Evolutionary conservation across 1,140 invertebrate genomes (phyloP).

Genomic region (Saccostrea echinata): DNA sequence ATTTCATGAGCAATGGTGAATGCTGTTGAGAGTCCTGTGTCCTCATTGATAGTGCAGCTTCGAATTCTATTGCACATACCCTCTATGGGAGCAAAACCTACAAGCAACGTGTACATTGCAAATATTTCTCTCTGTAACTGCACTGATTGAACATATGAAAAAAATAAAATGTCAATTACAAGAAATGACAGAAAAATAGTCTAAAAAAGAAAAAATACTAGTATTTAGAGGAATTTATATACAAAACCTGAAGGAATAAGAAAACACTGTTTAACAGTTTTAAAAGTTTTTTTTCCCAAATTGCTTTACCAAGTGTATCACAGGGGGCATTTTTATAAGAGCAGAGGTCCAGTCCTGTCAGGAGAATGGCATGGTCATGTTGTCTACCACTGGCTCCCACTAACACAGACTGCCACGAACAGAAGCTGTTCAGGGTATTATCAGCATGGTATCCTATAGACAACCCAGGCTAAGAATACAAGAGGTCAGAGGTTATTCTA

Average conservation of each 20-base stretch:
- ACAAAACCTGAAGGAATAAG: too few relatives aligned
- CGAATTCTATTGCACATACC: conserved; percentile 93
- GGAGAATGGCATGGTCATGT: conserved; percentile 94
- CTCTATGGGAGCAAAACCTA: conserved; percentile 88
- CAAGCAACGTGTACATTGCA: neutral
- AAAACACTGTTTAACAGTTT: too few relatives aligned
- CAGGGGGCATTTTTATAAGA: conserved; percentile 87
- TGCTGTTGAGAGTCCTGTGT: conserved; percentile 92
- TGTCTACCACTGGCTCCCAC: conserved; percentile 89
- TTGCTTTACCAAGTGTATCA: conserved; percentile 87
- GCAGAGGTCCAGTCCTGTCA: conserved; percentile 93
- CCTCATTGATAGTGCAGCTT: conserved; percentile 94
- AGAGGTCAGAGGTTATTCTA: neutral
- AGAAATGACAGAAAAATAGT: too few relatives aligned
- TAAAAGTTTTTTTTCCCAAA: neutral
- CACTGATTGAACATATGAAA: too few relatives aligned
- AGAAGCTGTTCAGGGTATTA: conserved; percentile 90
- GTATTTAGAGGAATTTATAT: too few relatives aligned
- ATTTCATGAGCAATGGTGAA: conserved; percentile 95
- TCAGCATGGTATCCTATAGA: conserved; percentile 84
- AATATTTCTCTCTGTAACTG: too few relatives aligned
- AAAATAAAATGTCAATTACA: too few relatives aligned
- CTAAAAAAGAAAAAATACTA: too few relatives aligned
- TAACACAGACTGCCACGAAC: conserved; percentile 89
- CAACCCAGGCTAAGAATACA: conserved; percentile 72